Evolutionary conservation across 2,113 vertebrate genomes (phyloP).

Genomic region (Puffinus mauretanicus): DNA sequence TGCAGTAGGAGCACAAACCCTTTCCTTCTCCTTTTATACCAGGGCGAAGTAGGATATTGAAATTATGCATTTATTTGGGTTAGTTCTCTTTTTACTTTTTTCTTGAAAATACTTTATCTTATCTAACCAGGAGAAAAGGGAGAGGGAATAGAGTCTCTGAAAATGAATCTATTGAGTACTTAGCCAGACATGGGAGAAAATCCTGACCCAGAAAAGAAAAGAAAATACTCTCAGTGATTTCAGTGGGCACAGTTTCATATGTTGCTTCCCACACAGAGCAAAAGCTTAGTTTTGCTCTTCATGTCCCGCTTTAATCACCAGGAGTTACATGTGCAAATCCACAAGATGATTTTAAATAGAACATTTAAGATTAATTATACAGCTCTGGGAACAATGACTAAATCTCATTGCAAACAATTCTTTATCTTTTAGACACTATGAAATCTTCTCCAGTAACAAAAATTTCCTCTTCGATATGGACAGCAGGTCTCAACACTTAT

Average conservation of each 20-base stretch:
- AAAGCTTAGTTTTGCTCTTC: slow-evolving; percentile 5
- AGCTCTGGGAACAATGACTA: slow-evolving; percentile 19
- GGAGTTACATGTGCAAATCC: slow-evolving; percentile 9
- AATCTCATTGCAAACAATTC: background rate
- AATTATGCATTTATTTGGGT: slow-evolving; percentile 40
- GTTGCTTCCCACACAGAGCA: background rate
- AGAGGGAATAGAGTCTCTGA: slow-evolving; percentile 5
- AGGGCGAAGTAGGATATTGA: background rate
- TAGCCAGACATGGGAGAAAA: slow-evolving; percentile 16
- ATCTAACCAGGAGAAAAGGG: slow-evolving; percentile 6
- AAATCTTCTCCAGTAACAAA: background rate
- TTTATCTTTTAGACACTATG: background rate
- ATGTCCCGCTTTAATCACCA: background rate
- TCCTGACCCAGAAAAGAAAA: slow-evolving; percentile 18
- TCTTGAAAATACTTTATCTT: slow-evolving; percentile 36
- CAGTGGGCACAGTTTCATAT: background rate
- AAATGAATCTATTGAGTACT: slow-evolving; percentile 8
- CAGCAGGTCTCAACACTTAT: background rate
- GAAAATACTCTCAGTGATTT: background rate
- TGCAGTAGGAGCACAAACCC: background rate
- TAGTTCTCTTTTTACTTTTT: background rate
- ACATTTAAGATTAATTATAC: slow-evolving; percentile 23
- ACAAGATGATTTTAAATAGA: background rate
- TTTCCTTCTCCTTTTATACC: background rate
- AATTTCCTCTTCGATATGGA: background rate